A percentile compares a stretch with the other conserved stretches of the same genome.
phyloP scores from a whole-genome alignment of 37 sponge, comb jelly and placozoan genomes.

The Ephydatia muelleri region DNA sequence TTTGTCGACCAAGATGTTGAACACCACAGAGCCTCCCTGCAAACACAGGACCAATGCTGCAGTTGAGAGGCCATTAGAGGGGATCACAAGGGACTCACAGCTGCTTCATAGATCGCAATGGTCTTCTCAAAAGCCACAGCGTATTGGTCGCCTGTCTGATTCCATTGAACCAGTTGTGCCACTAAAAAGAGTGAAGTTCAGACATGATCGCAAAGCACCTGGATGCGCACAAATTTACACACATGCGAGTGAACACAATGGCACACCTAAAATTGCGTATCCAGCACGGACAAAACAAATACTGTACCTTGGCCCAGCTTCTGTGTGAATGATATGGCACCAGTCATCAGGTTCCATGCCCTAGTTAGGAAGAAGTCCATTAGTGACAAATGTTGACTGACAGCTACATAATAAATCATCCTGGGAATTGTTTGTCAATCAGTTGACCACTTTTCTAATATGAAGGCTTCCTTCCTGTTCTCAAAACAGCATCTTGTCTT shows the following conservation, averaged over 20 bases:
- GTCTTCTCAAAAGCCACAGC: constrained; percentile 28
- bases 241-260: not conserved
- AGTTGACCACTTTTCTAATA: too few species aligned
- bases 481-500: too few species aligned
- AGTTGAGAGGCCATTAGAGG: not conserved
- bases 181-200: constrained; percentile 15
- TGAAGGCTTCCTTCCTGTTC: not conserved
- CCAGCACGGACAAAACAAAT: not conserved
- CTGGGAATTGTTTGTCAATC: too few species aligned
- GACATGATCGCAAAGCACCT: not conserved
- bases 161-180: constrained; percentile 67
- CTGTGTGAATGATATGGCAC: constrained; percentile 12
- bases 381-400: not conserved
- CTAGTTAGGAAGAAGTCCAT: constrained; percentile 2
- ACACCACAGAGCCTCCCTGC: constrained; percentile 33
- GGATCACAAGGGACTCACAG: constrained; percentile 23
- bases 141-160: constrained; percentile 46
- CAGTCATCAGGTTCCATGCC: constrained; percentile 59
- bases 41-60: too few species aligned
- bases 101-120: constrained; percentile 36
- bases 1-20: constrained; percentile 32
- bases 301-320: constrained; percentile 27
- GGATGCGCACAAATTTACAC: not conserved
- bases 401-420: not conserved
- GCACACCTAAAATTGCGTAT: not conserved